phyloP scores from a whole-genome alignment of 2,888 invertebrate species.

The Anagyrus pseudococci region DNA sequence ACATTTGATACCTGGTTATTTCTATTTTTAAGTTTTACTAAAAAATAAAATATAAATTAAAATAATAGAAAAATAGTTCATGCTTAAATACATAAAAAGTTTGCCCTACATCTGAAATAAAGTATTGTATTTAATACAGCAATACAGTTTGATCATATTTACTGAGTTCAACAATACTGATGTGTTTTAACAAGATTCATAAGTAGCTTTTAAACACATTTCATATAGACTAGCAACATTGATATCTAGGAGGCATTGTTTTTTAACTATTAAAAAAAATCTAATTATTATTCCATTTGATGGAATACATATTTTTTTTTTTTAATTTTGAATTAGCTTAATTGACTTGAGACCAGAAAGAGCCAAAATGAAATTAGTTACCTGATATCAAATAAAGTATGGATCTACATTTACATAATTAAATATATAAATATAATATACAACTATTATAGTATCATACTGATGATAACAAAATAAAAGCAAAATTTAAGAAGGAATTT shows the following conservation, averaged over 20 bases:
- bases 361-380: slow-evolving; percentile 17
- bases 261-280: slow-evolving; percentile 10
- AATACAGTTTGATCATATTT: slow-evolving; percentile 10
- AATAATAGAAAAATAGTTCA: neutral
- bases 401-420: slow-evolving; percentile 16
- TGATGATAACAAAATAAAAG: neutral
- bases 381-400: slow-evolving; percentile 25
- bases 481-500: neutral
- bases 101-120: slow-evolving; percentile 7
- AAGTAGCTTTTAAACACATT: slow-evolving; percentile 33
- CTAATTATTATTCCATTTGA: slow-evolving; percentile 12
- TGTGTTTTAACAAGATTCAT: slow-evolving; percentile 24
- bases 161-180: slow-evolving; percentile 13
- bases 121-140: slow-evolving; percentile 1
- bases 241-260: slow-evolving; percentile 9
- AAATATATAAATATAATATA: neutral
- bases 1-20: slow-evolving; percentile 26
- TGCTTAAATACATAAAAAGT: slow-evolving; percentile 4
- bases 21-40: slow-evolving; percentile 1
- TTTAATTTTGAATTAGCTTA: slow-evolving; percentile 2
- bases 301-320: slow-evolving; percentile 16
- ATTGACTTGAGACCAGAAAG: slow-evolving; percentile 3
- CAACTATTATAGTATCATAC: neutral
- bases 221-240: slow-evolving; percentile 34
- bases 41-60: slow-evolving; percentile 5